These are phyloP conservation scores for Doryteuthis pealeii DNA, from an alignment of 1,140 invertebrate genomes.

Conservation along the genomic window DNA sequence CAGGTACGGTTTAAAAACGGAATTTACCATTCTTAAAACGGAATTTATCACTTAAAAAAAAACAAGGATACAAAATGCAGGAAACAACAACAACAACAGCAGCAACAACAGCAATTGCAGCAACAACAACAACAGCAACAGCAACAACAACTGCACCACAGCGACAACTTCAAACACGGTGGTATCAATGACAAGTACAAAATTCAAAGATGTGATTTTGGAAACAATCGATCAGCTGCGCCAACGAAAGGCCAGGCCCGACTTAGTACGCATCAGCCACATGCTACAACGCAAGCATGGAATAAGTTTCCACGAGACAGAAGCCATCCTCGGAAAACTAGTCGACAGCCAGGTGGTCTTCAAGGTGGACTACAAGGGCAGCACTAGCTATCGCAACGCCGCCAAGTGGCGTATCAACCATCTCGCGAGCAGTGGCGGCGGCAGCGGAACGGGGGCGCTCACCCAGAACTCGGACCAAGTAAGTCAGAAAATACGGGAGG, in stretches of 20 bases:
- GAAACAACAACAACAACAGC: no score
- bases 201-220: constrained; percentile 74
- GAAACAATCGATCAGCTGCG: constrained; percentile 83
- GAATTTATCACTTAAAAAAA: no score
- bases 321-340: constrained; percentile 73
- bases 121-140: no score
- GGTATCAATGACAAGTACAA: constrained; percentile 60
- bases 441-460: constrained; percentile 35
- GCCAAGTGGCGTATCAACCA: constrained; percentile 59
- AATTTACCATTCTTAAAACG: no score
- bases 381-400: constrained; percentile 79
- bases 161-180: no score
- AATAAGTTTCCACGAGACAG: constrained; percentile 72
- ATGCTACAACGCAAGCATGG: constrained; percentile 75
- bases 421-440: constrained; percentile 5
- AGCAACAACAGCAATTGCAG: no score
- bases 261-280: constrained; percentile 79
- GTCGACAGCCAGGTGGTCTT: constrained; percentile 76
- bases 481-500: constrained; percentile 43
- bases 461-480: constrained; percentile 42
- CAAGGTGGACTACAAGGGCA: constrained; percentile 85
- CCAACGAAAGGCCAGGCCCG: constrained; percentile 78
- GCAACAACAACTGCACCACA: no score
- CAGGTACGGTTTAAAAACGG: no score
- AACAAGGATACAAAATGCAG: no score